These are phyloP conservation scores for Phytoseiulus persimilis DNA, from an alignment of 2,888 invertebrate genomes.

Conservation along the genomic window DNA sequence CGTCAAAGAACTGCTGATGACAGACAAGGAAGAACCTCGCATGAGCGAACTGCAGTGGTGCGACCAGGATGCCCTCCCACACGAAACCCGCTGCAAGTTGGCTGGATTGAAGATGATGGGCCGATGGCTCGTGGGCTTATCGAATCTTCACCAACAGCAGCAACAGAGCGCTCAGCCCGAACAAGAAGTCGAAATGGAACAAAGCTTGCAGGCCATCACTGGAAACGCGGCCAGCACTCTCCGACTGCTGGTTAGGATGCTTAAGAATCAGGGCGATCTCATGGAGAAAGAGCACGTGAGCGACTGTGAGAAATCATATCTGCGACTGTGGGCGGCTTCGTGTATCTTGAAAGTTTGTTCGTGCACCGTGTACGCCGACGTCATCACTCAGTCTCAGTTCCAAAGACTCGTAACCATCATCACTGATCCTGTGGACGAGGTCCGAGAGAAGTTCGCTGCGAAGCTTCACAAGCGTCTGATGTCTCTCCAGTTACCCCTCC, in stretches of 20 bases:
- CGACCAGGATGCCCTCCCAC: constrained; percentile 72
- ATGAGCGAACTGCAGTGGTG: constrained; percentile 65
- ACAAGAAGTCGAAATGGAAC: constrained; percentile 16
- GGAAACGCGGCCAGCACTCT: constrained; percentile 59
- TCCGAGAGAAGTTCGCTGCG: constrained; percentile 74
- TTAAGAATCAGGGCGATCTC: constrained; percentile 81
- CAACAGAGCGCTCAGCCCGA: background rate
- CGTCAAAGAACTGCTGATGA: constrained; percentile 83
- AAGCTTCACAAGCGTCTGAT: constrained; percentile 84
- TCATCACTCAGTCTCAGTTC: constrained; percentile 87
- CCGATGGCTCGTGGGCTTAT: constrained; percentile 79
- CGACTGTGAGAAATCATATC: constrained; percentile 78
- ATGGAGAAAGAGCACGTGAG: constrained; percentile 54
- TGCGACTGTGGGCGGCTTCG: constrained; percentile 82
- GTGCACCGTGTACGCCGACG: constrained; percentile 65
- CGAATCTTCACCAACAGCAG: constrained; percentile 30
- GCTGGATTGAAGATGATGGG: constrained; percentile 94
- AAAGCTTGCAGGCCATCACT: constrained; percentile 38
- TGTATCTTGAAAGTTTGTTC: constrained; percentile 77
- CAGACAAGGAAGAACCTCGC: constrained; percentile 53
- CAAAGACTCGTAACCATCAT: constrained; percentile 83
- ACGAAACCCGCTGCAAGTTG: constrained; percentile 62
- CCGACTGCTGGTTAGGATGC: constrained; percentile 84
- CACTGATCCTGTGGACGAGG: constrained; percentile 58
- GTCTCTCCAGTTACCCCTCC: constrained; percentile 64